A percentile compares a stretch with the other conserved stretches of the same genome.
These are phyloP conservation scores for Pseudachorutes palmiensis DNA, from an alignment of 1,140 invertebrate genomes.

Conservation along the genomic window DNA sequence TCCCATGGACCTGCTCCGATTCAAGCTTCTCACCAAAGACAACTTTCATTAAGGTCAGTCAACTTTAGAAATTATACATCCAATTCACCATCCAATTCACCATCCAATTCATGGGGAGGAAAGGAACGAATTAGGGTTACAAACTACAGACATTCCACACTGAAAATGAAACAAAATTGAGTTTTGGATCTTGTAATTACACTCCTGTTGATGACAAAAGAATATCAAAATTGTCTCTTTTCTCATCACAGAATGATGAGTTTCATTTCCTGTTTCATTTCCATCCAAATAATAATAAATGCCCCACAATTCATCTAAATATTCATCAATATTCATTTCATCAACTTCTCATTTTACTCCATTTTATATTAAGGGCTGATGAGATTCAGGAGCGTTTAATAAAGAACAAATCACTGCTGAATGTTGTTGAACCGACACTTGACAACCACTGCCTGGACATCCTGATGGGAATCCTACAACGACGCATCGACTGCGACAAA, in stretches of 20 bases:
- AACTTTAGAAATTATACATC: background rate
- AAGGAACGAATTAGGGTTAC: too few relatives aligned
- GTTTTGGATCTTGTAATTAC: too few relatives aligned
- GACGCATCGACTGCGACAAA: conserved; percentile 61
- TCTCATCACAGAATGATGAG: too few relatives aligned
- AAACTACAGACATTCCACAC: too few relatives aligned
- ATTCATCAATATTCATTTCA: too few relatives aligned
- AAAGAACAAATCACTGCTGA: conserved; percentile 81
- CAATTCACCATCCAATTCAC: background rate
- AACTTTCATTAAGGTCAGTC: conserved; percentile 62
- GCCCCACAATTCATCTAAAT: too few relatives aligned
- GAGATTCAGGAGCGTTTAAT: conserved; percentile 72
- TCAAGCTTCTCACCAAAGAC: conserved; percentile 76
- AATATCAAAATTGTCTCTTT: too few relatives aligned
- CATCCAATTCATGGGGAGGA: too few relatives aligned
- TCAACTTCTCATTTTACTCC: background rate
- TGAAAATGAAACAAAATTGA: too few relatives aligned
- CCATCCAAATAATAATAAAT: too few relatives aligned
- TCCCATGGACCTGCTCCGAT: conserved; percentile 68
- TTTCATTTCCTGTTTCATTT: too few relatives aligned
- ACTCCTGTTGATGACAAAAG: too few relatives aligned
- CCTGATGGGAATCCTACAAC: conserved; percentile 53
- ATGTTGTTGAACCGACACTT: conserved; percentile 64
- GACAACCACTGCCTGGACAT: conserved; percentile 51
- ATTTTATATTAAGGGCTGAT: conserved; percentile 21